Conservation (phyloP, 2,888 invertebrate species). For the Proisotoma minuta region DNA sequence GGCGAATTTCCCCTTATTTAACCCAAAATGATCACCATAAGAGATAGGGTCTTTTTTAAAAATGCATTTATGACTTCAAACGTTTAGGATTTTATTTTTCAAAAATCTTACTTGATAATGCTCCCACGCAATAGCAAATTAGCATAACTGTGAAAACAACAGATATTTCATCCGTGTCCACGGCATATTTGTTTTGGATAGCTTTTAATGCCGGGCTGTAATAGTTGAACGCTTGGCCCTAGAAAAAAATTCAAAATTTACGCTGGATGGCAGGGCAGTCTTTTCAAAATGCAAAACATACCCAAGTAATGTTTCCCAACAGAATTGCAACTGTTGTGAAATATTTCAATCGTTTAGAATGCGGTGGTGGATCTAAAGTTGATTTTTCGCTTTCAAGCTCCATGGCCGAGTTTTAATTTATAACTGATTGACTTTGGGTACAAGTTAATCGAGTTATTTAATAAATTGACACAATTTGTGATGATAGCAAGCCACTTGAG, state of each 20-base stretch:
- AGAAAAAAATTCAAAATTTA: neutral
- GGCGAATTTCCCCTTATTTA: too few relatives aligned
- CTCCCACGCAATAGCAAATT: constrained; percentile 25
- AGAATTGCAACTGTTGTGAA: constrained; percentile 24
- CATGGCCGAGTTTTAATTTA: too few relatives aligned
- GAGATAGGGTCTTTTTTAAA: too few relatives aligned
- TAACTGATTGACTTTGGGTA: too few relatives aligned
- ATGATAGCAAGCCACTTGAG: too few relatives aligned
- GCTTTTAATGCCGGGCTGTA: constrained; percentile 33
- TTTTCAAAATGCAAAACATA: constrained; percentile 6
- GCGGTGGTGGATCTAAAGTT: neutral
- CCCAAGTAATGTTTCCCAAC: constrained; percentile 24
- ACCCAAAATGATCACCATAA: too few relatives aligned
- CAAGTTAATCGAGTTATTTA: too few relatives aligned
- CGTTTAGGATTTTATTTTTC: neutral
- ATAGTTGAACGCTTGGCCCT: constrained; percentile 35
- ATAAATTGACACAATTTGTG: too few relatives aligned
- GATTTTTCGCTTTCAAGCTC: neutral
- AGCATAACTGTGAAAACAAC: constrained; percentile 30
- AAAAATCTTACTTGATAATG: constrained; percentile 23
- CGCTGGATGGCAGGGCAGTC: neutral
- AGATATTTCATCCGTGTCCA: constrained; percentile 28
- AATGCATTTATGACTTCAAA: too few relatives aligned
- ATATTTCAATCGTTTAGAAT: constrained; percentile 17
- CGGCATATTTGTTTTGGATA: constrained; percentile 30